Evolutionary conservation across 2,797 vertebrate species (phyloP).

Genomic region (Amazona finschi): DNA sequence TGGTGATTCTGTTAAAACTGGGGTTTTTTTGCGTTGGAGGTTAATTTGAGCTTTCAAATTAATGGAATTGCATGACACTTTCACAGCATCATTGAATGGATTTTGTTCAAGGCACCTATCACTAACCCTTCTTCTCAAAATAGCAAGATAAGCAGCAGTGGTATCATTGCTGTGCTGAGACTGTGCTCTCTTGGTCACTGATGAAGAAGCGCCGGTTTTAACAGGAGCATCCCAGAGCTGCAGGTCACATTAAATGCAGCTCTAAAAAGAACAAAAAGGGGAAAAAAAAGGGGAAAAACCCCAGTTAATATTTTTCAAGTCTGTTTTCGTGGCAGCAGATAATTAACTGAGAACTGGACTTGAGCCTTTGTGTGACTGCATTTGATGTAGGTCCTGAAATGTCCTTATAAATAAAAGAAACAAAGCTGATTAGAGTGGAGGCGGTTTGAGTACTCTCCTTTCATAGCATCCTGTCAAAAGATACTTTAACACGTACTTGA

Average conservation of each 20-base stretch:
- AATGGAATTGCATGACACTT: neutral
- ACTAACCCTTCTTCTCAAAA: neutral
- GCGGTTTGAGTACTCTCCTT: neutral
- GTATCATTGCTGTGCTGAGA: too few species aligned
- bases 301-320: neutral
- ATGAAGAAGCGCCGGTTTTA: neutral
- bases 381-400: neutral
- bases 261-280: accelerated
- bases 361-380: neutral
- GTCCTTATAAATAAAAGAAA: neutral
- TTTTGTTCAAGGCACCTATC: neutral
- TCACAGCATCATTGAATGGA: neutral
- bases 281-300: accelerated
- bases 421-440: neutral
- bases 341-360: neutral
- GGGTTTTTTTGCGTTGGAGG: accelerated
- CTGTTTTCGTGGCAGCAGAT: neutral
- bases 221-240: neutral
- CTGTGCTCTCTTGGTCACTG: neutral
- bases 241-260: neutral
- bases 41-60: neutral
- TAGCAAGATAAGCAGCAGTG: neutral
- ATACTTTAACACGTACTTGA: accelerated
- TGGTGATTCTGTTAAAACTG: neutral
- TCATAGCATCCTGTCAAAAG: neutral